A percentile compares a stretch with the other conserved stretches of the same genome.
Evolutionary conservation across 2,888 invertebrate species (phyloP).

Genomic region (Pristionchus exspectatus): DNA sequence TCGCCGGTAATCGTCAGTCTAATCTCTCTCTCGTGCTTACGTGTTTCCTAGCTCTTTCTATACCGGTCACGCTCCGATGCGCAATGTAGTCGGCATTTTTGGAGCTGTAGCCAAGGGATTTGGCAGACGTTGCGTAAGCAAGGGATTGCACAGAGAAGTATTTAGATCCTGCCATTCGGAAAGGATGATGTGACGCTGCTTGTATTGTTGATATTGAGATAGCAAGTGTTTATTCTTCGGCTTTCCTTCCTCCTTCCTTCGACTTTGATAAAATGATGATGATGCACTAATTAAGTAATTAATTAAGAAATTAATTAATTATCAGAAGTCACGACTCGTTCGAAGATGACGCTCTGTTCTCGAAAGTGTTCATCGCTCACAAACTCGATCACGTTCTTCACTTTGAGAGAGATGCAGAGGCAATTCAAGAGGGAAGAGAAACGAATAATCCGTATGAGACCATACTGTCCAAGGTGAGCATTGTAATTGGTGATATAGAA

Average conservation of each 20-base stretch:
- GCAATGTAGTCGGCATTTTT: slow-evolving; percentile 75
- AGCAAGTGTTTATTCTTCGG: background rate
- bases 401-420: slow-evolving; percentile 86
- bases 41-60: background rate
- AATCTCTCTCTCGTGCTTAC: background rate
- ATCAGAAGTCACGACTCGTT: background rate
- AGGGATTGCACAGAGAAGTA: background rate
- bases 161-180: background rate
- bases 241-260: too few relatives aligned
- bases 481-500: background rate
- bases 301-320: background rate
- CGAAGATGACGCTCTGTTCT: slow-evolving; percentile 86
- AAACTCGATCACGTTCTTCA: slow-evolving; percentile 89
- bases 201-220: background rate
- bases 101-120: slow-evolving; percentile 84
- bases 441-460: slow-evolving; percentile 87
- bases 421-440: slow-evolving; percentile 85
- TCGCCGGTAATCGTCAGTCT: background rate
- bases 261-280: background rate
- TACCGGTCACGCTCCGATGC: background rate
- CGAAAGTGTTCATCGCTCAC: slow-evolving; percentile 90
- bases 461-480: slow-evolving; percentile 84
- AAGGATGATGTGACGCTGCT: too few relatives aligned
- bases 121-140: slow-evolving; percentile 78
- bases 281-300: background rate